A percentile compares a stretch with the other conserved stretches of the same genome.
These are phyloP conservation scores for Drosophila infuscata DNA, from an alignment of 2,888 invertebrate genomes.

Conservation along the genomic window DNA sequence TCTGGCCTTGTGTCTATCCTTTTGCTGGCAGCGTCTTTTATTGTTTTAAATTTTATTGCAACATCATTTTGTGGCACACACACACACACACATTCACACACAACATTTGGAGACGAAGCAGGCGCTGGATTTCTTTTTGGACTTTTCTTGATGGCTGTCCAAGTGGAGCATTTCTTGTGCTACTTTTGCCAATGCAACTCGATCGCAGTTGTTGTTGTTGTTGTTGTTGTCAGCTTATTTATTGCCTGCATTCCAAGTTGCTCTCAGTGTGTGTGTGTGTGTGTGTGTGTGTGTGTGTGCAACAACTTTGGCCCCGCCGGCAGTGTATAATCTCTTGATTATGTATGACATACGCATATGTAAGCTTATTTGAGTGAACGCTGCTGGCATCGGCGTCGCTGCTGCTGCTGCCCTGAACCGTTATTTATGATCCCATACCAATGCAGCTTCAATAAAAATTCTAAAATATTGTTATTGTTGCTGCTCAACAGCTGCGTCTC, in stretches of 20 bases:
- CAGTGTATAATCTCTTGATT: constrained; percentile 76
- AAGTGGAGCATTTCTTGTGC: constrained; percentile 69
- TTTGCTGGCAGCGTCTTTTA: constrained; percentile 63
- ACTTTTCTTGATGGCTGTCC: constrained; percentile 78
- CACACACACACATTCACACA: constrained; percentile 13
- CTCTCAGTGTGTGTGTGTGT: neutral
- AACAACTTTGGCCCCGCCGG: constrained; percentile 16
- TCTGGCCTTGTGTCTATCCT: constrained; percentile 18
- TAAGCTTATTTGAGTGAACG: constrained; percentile 60
- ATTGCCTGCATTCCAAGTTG: constrained; percentile 50
- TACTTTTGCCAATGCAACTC: constrained; percentile 39
- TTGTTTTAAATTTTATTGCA: constrained; percentile 82
- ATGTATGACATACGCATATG: constrained; percentile 77
- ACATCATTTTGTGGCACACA: constrained; percentile 73
- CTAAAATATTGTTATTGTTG: constrained; percentile 74
- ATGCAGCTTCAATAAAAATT: constrained; percentile 71
- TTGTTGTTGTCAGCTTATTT: constrained; percentile 50
- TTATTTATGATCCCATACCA: constrained; percentile 66
- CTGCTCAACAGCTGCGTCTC: constrained; percentile 38
- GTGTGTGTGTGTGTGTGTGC: constrained; percentile 7
- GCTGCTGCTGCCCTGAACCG: constrained; percentile 30
- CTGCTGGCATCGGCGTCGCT: constrained; percentile 9
- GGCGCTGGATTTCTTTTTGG: constrained; percentile 40
- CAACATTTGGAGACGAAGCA: constrained; percentile 13
- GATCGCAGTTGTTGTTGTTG: constrained; percentile 10